Percentiles rank a stretch among this genome's conserved stretches.
Conservation (phyloP, 2,888 invertebrate genomes). For the Zhuqinia jingwanae region DNA sequence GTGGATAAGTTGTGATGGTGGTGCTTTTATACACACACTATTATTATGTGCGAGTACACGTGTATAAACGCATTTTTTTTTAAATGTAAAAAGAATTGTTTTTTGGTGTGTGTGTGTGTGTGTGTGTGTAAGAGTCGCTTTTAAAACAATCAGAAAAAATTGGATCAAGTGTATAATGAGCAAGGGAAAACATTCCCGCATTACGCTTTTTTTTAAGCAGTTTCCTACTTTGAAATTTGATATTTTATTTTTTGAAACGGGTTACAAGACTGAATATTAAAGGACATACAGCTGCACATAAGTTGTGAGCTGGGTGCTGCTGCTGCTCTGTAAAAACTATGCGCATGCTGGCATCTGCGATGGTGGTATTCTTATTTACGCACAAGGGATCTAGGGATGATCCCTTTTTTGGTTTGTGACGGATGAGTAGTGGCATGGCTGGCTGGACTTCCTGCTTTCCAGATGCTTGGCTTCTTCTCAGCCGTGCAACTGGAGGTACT, state of each 20-base stretch:
- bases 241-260: background rate
- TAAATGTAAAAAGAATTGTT: background rate
- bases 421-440: slow-evolving; percentile 31
- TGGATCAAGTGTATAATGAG: background rate
- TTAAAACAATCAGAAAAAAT: background rate
- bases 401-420: background rate
- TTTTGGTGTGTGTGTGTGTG: too few species aligned
- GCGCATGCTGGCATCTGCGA: background rate
- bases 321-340: too few species aligned
- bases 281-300: background rate
- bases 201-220: background rate
- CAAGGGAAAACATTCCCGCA: background rate
- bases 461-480: slow-evolving; percentile 61
- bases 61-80: background rate
- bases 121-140: too few species aligned
- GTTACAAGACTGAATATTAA: background rate
- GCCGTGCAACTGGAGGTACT: slow-evolving; percentile 15
- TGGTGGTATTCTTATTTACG: too few species aligned
- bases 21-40: too few species aligned
- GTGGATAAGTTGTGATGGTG: too few species aligned
- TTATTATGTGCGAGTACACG: slow-evolving; percentile 13
- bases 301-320: background rate
- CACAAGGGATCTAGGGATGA: too few species aligned
- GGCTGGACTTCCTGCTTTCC: slow-evolving; percentile 67
- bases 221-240: slow-evolving; percentile 32